Conservation (phyloP, 2,888 invertebrate genomes). For the Ophioninae sp. region DNA sequence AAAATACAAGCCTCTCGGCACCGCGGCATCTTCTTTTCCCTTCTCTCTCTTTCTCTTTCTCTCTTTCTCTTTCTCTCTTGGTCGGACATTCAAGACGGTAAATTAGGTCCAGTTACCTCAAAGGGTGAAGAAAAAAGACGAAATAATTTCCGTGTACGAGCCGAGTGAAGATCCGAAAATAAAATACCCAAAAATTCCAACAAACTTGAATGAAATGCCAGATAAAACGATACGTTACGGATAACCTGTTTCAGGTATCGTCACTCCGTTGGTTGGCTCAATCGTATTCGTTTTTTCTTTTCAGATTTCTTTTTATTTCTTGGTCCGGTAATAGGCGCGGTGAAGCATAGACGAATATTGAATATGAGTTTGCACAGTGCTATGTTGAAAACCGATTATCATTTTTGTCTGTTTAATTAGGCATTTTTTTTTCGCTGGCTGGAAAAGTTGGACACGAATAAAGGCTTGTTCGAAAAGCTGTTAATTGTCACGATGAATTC, state of each 20-base stretch:
- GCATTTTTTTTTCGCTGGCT: too few species aligned
- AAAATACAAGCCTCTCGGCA: conserved; percentile 46
- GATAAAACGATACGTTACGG: background rate
- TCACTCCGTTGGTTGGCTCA: background rate
- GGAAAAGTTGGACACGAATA: too few species aligned
- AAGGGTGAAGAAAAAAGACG: conserved; percentile 32
- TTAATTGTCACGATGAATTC: too few species aligned
- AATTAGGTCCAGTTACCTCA: conserved; percentile 55
- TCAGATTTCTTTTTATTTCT: background rate
- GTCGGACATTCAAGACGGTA: conserved; percentile 30
- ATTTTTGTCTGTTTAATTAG: too few species aligned
- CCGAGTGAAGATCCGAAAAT: conserved; percentile 1
- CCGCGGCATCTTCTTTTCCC: conserved; percentile 24
- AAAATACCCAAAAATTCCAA: background rate
- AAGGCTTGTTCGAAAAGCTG: too few species aligned
- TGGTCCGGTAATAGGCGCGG: background rate
- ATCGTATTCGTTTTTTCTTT: background rate
- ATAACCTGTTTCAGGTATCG: background rate
- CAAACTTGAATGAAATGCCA: background rate
- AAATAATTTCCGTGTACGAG: conserved; percentile 13
- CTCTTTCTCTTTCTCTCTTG: conserved; percentile 7
- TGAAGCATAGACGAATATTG: too few species aligned
- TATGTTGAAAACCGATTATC: too few species aligned
- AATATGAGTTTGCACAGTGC: too few species aligned
- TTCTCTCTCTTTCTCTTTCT: background rate